A percentile compares a stretch with the other conserved stretches of the same genome.
Conservation (phyloP, 2,797 vertebrate genomes). For the Simalia tracyae region DNA sequence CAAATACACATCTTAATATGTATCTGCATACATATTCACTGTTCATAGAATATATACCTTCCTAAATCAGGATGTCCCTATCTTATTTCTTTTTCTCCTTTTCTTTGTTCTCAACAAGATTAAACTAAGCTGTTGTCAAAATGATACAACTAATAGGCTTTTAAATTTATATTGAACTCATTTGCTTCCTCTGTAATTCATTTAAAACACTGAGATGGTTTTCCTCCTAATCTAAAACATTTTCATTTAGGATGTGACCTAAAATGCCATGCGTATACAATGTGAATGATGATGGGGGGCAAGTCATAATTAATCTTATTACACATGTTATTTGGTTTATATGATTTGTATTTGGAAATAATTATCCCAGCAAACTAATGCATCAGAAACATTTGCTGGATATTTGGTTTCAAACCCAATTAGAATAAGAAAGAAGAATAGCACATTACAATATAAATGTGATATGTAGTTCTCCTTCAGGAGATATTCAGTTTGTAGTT, state of each 20-base stretch:
- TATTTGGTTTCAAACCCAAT: constrained; percentile 67
- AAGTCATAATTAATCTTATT: constrained; percentile 40
- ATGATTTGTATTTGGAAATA: constrained; percentile 50
- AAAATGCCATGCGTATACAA: constrained; percentile 23
- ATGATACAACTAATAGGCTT: neutral
- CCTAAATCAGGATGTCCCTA: neutral
- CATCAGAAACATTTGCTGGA: constrained; percentile 45
- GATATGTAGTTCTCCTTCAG: constrained; percentile 72
- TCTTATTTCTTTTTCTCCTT: neutral
- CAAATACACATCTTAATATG: neutral
- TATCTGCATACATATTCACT: neutral
- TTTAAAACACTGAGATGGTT: neutral
- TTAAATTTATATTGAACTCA: neutral
- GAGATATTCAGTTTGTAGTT: constrained; percentile 72
- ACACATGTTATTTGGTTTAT: constrained; percentile 21
- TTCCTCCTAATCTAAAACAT: constrained; percentile 20
- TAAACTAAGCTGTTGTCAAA: neutral
- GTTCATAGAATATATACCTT: neutral
- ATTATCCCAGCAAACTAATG: constrained; percentile 41
- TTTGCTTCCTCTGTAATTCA: constrained; percentile 11
- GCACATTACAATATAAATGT: constrained; percentile 69
- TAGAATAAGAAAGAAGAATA: constrained; percentile 61
- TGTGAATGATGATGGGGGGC: neutral
- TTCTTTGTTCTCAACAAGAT: neutral
- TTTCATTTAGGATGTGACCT: neutral